These are phyloP conservation scores for Nyctereutes procyonoides DNA, from an alignment of 2,113 vertebrate genomes.

Conservation along the genomic window DNA sequence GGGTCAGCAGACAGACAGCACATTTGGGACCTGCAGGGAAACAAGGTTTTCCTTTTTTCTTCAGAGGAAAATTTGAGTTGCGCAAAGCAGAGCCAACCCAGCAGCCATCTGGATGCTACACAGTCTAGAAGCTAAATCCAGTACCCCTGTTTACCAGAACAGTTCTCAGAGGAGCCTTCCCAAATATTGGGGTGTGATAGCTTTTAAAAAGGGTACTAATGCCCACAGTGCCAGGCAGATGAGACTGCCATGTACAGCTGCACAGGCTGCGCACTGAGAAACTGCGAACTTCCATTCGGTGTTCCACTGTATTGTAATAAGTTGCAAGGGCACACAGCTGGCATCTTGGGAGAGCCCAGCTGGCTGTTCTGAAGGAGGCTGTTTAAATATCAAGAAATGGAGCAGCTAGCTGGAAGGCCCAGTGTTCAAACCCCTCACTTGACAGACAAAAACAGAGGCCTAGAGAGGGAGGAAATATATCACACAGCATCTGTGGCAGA, in stretches of 20 bases:
- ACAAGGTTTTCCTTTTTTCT: background rate
- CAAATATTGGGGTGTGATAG: background rate
- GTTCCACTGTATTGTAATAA: background rate
- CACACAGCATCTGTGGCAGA: background rate
- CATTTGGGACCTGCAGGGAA: background rate
- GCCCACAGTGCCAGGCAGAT: background rate
- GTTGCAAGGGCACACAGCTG: background rate
- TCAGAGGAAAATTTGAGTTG: slow-evolving; percentile 29
- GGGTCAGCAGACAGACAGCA: slow-evolving; percentile 38
- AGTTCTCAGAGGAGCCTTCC: background rate
- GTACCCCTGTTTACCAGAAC: background rate
- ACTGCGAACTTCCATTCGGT: background rate
- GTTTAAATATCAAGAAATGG: background rate
- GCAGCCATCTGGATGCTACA: background rate
- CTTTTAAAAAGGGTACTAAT: background rate
- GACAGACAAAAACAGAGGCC: background rate
- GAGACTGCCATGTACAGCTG: background rate
- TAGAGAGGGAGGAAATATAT: background rate
- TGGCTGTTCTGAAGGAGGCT: background rate
- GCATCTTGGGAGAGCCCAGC: background rate
- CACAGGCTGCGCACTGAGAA: background rate
- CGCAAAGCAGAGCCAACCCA: background rate
- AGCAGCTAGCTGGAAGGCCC: background rate
- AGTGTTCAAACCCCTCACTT: background rate
- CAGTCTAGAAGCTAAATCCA: background rate